Percentiles rank a stretch among this genome's conserved stretches.
Conservation (phyloP, 2,888 invertebrate genomes). For the Anarsia innoxiella region DNA sequence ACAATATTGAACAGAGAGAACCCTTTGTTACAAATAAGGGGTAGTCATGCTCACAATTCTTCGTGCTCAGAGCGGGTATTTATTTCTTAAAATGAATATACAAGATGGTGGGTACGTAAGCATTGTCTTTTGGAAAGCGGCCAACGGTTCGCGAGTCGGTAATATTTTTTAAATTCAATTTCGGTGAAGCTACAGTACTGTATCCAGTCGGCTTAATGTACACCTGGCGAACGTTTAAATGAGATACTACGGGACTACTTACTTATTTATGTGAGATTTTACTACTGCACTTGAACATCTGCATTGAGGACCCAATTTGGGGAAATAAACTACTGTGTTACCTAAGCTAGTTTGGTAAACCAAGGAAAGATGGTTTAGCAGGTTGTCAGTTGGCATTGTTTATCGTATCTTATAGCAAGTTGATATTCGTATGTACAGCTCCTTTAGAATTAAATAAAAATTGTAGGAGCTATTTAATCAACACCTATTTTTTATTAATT, state of each 20-base stretch:
- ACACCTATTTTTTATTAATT: too few relatives aligned
- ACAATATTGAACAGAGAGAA: conserved; percentile 6
- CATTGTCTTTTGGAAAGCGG: conserved; percentile 67
- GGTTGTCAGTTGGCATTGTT: too few relatives aligned
- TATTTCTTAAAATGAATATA: conserved; percentile 66
- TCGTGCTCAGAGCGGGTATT: conserved; percentile 37
- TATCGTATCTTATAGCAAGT: too few relatives aligned
- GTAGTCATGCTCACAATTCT: conserved; percentile 29
- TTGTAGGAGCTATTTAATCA: too few relatives aligned
- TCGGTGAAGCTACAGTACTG: conserved; percentile 67
- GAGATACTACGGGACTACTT: conserved; percentile 55
- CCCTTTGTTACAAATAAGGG: conserved; percentile 41
- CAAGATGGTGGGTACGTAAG: conserved; percentile 43
- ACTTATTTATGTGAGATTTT: conserved; percentile 47
- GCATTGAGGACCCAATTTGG: conserved; percentile 5
- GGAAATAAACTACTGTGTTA: too few relatives aligned
- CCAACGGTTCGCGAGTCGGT: conserved; percentile 65
- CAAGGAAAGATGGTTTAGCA: too few relatives aligned
- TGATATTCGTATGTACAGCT: too few relatives aligned
- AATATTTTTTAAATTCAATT: conserved; percentile 76
- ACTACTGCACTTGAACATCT: conserved; percentile 23
- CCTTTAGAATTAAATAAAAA: too few relatives aligned
- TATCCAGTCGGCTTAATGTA: conserved; percentile 68
- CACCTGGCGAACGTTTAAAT: conserved; percentile 71
- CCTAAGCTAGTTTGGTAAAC: too few relatives aligned